Conservation (phyloP, 2,797 vertebrate genomes). For the Stomatorhinus walkeri region DNA sequence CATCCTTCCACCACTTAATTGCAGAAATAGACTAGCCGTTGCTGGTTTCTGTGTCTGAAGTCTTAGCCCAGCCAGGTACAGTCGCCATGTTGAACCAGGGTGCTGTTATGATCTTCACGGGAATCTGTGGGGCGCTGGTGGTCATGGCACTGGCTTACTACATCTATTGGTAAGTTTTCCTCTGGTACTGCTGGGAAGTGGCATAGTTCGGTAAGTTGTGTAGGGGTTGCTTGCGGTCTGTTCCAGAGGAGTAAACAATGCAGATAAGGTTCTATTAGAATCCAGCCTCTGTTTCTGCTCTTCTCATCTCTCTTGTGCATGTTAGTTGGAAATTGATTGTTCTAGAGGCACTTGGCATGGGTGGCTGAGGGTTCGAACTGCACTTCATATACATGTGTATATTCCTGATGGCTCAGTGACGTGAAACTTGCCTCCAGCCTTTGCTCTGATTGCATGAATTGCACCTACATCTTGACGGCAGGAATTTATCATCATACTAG, state of each 20-base stretch:
- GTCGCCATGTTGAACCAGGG: constrained; percentile 73
- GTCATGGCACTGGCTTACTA: constrained; percentile 84
- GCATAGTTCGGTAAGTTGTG: not conserved
- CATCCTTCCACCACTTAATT: constrained; percentile 4
- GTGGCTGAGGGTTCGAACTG: not conserved
- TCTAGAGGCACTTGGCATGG: not conserved
- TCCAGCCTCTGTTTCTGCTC: not conserved
- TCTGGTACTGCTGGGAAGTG: not conserved
- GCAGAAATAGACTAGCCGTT: not conserved
- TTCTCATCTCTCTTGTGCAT: not conserved
- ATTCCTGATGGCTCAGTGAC: not conserved
- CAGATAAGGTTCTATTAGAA: not conserved
- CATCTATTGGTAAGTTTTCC: constrained; percentile 80
- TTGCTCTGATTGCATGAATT: not conserved
- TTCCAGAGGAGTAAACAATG: not conserved
- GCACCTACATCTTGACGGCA: not conserved
- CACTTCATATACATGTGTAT: not conserved
- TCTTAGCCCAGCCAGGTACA: not conserved
- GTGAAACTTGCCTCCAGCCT: not conserved
- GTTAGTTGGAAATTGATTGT: not conserved
- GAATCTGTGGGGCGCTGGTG: constrained; percentile 74
- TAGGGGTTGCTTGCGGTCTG: not conserved
- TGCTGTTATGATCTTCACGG: constrained; percentile 78
- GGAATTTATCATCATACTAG: not conserved
- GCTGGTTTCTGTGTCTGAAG: not conserved